Conservation (phyloP, 53 echinoderm and acorn worm species). For the Temnopleurus reevesii region DNA sequence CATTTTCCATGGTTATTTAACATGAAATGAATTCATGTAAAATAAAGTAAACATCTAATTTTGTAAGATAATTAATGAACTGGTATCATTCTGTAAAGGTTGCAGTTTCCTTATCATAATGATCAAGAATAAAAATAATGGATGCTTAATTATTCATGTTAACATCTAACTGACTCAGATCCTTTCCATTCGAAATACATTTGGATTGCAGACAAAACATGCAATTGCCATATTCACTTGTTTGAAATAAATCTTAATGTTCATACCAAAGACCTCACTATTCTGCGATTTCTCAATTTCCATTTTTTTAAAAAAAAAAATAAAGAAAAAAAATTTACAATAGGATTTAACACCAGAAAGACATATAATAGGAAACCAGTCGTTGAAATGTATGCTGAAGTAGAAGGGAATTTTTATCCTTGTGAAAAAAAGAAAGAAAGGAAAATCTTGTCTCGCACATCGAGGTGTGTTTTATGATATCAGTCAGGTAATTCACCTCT, state of each 20-base stretch:
- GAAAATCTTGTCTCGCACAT: conserved; percentile 4
- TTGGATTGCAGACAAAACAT: too few species aligned
- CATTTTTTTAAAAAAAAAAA: neutral
- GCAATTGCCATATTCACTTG: too few species aligned
- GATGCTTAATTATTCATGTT: too few species aligned
- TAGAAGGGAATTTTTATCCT: neutral
- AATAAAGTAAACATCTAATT: too few species aligned
- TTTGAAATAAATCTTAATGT: too few species aligned
- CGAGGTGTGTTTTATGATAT: neutral
- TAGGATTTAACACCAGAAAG: neutral
- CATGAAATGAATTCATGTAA: neutral
- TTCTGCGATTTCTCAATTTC: neutral
- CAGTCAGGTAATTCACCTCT: conserved; percentile 41
- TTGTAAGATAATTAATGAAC: too few species aligned
- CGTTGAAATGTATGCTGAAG: neutral
- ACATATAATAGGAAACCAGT: conserved; percentile 19
- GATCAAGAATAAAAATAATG: too few species aligned
- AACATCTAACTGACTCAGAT: too few species aligned
- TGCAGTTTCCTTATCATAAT: too few species aligned
- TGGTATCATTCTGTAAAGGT: too few species aligned
- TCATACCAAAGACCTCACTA: too few species aligned
- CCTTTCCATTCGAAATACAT: too few species aligned
- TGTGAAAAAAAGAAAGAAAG: neutral
- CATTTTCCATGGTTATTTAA: neutral
- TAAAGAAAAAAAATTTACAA: neutral